Base-by-base conservation (phyloP, 2,113 vertebrate species). In the Lamprologus speciosus region DNA sequence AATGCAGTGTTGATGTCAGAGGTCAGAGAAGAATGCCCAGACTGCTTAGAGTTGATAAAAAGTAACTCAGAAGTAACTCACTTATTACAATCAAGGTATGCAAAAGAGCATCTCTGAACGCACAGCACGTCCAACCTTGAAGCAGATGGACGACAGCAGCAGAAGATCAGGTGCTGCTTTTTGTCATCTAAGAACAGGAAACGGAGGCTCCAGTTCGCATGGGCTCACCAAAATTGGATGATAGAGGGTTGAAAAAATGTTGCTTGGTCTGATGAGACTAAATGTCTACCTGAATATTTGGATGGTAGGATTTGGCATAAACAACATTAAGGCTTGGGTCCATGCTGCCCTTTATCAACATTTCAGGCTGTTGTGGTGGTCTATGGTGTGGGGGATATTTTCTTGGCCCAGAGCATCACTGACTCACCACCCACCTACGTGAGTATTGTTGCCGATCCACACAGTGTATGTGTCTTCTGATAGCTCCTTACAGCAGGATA, bases 181-280 rank as follows among this genome's bases (percentile, higher is more conserved):
- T 60, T 60, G 16, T 60, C 28, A n/a, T 3, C 31, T 35, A 35
- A 63, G 31, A 63, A n/a, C 9, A 63, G 31, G 58, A n/a, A 63
- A 63, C 2, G 0, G 58, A 63, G 17, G 31, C 58, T 1, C 17
- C 31, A 63, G 58, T 0, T 63, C 6, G 1, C 58, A 35, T 35
- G 58, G 58, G 1, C 58, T 7, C 58, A 63, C 9, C 8, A 19
- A 60, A 60, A 33, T 60, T 60, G 57, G 57, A 60, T 60, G 57
- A 60, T 60, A 60, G 26, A 31, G 58, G 17, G 31, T 63, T n/a
- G 31, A 19, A 63, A 35, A 63, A 63, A n/a, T 4, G 58, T 63
- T 35, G 4, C 58, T 63, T 63, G 58, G 58, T 33, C 16, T 63
- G 28, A 63, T 63, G 58, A 63, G 28, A 33, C 28, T 63, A 63